Base-by-base conservation (phyloP, 1,140 invertebrate species). In the Andrena cerasifolii region DNA sequence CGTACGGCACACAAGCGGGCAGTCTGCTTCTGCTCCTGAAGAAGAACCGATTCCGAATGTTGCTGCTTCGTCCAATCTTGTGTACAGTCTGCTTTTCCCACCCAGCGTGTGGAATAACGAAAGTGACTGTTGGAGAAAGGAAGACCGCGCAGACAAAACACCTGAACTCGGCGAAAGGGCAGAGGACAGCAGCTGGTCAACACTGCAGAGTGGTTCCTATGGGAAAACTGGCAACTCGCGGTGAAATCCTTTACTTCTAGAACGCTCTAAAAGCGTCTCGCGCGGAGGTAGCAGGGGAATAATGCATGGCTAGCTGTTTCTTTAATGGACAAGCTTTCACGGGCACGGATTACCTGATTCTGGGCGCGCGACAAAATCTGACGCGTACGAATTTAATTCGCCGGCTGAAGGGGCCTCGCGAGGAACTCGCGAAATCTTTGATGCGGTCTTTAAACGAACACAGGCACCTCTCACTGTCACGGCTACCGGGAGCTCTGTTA, bases 131-230 rank as follows among this genome's bases (percentile, higher is more conserved):
- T 67, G 67, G 75, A 43, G 70, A 78, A 72, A 62, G 62, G 45
- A 6, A 49, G 12, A 45, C 5, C 12, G 59, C 67, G 56, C 75
- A 56, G 36, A 78, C 45, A 73, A 31, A 45, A 53, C 16, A 28
- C 28, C 18, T 47, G 67, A 78, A 77, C 80, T 83, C 74, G 76
- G 51, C 43, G 43, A 59, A 74, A 21, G 7, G 33, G 8, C 12
- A 43, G 14, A 62, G 6, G n/a, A n/a, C 0, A 21, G 4, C 18
- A 49, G 4, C 2, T 49, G 16, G 45, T 12, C 12, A 14, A 47
- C 12, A 0, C 45, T 47, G 3, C 45, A 21, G 56, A 36, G 43
- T 8, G 24, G 43, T 49, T 49, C 43, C 62, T 62, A 8, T 0
- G 21, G 36, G 14, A 62, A n/a, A n/a, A n/a, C n/a, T n/a, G 24